Evolutionary conservation across 2,888 invertebrate species (phyloP).

Genomic region (Agrochola lota): DNA sequence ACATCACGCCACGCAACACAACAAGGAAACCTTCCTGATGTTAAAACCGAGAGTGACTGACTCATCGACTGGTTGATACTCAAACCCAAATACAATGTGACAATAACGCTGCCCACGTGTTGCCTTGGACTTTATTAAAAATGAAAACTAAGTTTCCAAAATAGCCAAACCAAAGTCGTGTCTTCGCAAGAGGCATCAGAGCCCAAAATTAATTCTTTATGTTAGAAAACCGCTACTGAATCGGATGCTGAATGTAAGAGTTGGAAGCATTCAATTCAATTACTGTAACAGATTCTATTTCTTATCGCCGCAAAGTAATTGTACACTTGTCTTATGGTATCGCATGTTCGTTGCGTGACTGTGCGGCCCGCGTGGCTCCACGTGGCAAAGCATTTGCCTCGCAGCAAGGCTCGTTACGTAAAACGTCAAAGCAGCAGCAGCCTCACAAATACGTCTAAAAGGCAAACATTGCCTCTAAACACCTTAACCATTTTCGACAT

Average conservation of each 20-base stretch:
- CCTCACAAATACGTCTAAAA: constrained; percentile 57
- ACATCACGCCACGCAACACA: constrained; percentile 40
- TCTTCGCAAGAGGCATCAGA: constrained; percentile 39
- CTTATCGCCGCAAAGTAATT: constrained; percentile 64
- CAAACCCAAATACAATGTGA: constrained; percentile 51
- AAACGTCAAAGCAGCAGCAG: constrained; percentile 63
- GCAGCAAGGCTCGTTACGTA: constrained; percentile 80
- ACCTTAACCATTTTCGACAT: constrained; percentile 48
- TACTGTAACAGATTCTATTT: constrained; percentile 57
- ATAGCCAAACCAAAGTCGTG: constrained; percentile 40
- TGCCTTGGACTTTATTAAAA: constrained; percentile 53
- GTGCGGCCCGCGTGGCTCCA: constrained; percentile 67
- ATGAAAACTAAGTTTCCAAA: constrained; percentile 21
- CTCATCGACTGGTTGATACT: constrained; percentile 45
- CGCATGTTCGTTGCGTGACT: constrained; percentile 72
- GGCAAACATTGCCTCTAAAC: constrained; percentile 27
- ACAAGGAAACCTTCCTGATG: constrained; percentile 51
- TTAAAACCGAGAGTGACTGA: constrained; percentile 58
- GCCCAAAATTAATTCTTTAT: constrained; percentile 43
- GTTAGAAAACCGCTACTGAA: constrained; percentile 35
- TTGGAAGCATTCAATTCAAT: constrained; percentile 36
- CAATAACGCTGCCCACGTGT: constrained; percentile 66
- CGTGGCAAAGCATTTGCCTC: constrained; percentile 76
- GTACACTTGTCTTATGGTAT: constrained; percentile 66
- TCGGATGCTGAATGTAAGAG: constrained; percentile 37